phyloP scores from a whole-genome alignment of 1,140 invertebrate genomes.

The Cotesia vestalis region DNA sequence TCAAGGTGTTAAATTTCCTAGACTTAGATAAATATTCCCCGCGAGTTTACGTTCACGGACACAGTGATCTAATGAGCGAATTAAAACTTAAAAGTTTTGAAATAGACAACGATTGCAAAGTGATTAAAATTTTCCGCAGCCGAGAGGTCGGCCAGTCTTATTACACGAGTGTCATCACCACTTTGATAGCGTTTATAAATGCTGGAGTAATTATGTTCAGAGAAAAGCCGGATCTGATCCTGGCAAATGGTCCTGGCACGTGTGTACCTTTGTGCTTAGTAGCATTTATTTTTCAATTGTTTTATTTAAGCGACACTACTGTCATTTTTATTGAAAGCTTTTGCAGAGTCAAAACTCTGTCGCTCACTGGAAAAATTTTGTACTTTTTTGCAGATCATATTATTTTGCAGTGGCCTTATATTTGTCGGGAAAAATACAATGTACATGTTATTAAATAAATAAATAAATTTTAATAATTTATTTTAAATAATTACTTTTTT shows the following conservation, averaged over 20 bases:
- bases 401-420: conserved; percentile 88
- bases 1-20: conserved; percentile 74
- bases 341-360: conserved; percentile 89
- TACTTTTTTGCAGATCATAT: conserved; percentile 84
- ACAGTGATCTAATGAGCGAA: conserved; percentile 79
- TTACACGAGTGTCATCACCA: conserved; percentile 80
- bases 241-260: conserved; percentile 96
- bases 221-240: conserved; percentile 78
- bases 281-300: conserved; percentile 73
- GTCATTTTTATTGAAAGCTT: conserved; percentile 95
- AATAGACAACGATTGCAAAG: conserved; percentile 61
- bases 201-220: conserved; percentile 77
- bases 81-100: conserved; percentile 72
- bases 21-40: conserved; percentile 72
- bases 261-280: conserved; percentile 88
- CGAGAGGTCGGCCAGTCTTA: conserved; percentile 89
- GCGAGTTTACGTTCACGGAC: conserved; percentile 81
- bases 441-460: conserved; percentile 51
- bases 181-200: conserved; percentile 74
- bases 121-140: conserved; percentile 80
- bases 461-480: conserved; percentile 6
- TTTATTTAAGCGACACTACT: conserved; percentile 74
- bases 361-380: conserved; percentile 88
- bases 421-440: conserved; percentile 44
- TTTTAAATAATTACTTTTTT: background rate